phyloP scores from a whole-genome alignment of 1,140 invertebrate genomes.

The Pachyrhynchus sulphureomaculatus region DNA sequence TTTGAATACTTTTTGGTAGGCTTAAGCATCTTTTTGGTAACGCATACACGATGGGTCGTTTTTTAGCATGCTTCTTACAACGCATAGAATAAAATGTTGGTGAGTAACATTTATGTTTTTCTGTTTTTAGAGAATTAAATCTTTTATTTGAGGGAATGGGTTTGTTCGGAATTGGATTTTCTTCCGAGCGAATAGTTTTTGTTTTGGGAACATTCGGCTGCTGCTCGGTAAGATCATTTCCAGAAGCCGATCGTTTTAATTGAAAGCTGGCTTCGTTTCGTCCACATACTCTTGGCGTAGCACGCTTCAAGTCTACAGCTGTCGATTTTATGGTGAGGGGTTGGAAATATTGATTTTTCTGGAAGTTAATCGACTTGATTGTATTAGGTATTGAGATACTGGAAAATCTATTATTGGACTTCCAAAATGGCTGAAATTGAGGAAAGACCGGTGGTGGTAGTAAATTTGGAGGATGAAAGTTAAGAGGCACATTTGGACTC shows the following conservation, averaged over 20 bases:
- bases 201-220: background rate
- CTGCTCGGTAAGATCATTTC: slow-evolving; percentile 28
- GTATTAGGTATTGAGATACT: background rate
- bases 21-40: slow-evolving; percentile 40
- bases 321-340: background rate
- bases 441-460: background rate
- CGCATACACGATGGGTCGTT: slow-evolving; percentile 45
- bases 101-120: slow-evolving; percentile 50
- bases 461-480: background rate
- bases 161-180: slow-evolving; percentile 26
- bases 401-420: background rate
- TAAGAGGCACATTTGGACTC: slow-evolving; percentile 6
- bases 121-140: slow-evolving; percentile 46
- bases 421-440: background rate
- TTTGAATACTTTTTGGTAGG: slow-evolving; percentile 10
- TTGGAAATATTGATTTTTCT: slow-evolving; percentile 27
- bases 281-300: slow-evolving; percentile 24
- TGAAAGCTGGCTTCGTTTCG: slow-evolving; percentile 35
- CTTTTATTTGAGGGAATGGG: slow-evolving; percentile 31
- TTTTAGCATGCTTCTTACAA: slow-evolving; percentile 50
- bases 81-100: slow-evolving; percentile 51
- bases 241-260: slow-evolving; percentile 33
- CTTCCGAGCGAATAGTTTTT: background rate
- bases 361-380: background rate
- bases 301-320: too few species aligned